Percentiles rank a stretch among this genome's conserved stretches.
These are phyloP conservation scores for Vimba vimba DNA, from an alignment of 2,113 vertebrate species.

Conservation along the genomic window DNA sequence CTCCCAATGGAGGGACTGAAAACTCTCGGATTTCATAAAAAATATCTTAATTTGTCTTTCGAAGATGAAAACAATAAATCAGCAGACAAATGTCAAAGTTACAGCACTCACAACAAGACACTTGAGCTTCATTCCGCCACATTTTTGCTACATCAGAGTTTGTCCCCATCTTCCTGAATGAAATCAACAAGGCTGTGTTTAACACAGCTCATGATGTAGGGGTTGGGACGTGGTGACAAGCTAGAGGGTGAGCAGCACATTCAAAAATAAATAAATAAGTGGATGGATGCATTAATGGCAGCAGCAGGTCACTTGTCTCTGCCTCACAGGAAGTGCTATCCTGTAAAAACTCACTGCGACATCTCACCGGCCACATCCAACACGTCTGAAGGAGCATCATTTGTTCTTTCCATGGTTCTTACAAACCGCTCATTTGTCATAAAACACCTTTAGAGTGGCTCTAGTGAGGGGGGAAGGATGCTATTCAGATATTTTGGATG, in stretches of 20 bases:
- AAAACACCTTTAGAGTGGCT: conserved; percentile 27
- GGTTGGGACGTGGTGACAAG: conserved; percentile 25
- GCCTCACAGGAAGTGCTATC: conserved; percentile 14
- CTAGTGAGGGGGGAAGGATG: conserved; percentile 61
- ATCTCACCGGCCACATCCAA: conserved; percentile 40
- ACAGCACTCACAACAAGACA: not conserved
- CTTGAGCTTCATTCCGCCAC: not conserved
- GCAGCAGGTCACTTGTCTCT: not conserved
- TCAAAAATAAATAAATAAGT: not conserved
- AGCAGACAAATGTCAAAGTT: not conserved
- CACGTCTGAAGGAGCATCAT: conserved; percentile 50
- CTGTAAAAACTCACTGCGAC: conserved; percentile 18
- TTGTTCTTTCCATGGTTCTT: conserved; percentile 40
- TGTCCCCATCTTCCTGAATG: not conserved
- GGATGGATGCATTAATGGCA: not conserved
- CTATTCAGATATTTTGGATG: conserved; percentile 48
- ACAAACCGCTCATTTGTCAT: not conserved
- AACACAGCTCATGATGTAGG: not conserved
- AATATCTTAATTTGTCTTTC: too few species aligned
- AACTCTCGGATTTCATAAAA: too few species aligned
- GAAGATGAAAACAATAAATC: not conserved
- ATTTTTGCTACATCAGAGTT: not conserved
- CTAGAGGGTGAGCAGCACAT: not conserved
- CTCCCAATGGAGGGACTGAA: too few species aligned
- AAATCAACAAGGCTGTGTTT: not conserved